Percentiles rank a stretch among this genome's conserved stretches.
Evolutionary conservation across 2,797 vertebrate genomes (phyloP).

Genomic region (Iguana delicatissima): DNA sequence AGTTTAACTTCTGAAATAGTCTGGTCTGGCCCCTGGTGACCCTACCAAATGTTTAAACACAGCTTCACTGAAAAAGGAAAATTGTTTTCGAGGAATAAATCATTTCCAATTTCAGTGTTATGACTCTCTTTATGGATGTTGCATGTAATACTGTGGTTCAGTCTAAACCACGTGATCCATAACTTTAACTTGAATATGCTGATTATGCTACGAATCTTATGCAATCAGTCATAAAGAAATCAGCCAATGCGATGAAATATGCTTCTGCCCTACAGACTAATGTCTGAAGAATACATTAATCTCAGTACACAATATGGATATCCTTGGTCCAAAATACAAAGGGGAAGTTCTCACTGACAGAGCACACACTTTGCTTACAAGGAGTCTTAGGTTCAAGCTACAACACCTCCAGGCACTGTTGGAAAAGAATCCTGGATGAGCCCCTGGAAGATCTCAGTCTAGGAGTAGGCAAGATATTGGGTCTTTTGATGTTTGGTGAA

Average conservation of each 20-base stretch:
- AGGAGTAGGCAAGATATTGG: no score
- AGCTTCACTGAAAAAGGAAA: background rate
- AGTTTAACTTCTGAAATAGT: background rate
- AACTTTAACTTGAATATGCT: background rate
- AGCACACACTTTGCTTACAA: background rate
- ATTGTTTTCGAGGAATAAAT: background rate
- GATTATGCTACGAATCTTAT: background rate
- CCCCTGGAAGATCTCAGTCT: background rate
- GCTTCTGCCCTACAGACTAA: background rate
- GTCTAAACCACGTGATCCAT: background rate
- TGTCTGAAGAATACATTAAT: background rate
- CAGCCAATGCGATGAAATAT: background rate
- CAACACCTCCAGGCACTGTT: background rate
- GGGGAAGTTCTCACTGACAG: background rate
- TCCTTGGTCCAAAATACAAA: background rate
- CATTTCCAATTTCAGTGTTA: background rate
- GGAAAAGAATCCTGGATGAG: background rate
- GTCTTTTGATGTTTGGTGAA: no score
- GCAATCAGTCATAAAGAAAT: background rate
- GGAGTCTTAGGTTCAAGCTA: background rate
- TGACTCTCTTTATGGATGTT: background rate
- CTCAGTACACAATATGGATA: background rate
- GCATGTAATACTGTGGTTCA: background rate
- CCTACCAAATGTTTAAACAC: constrained; percentile 8
- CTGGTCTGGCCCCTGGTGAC: background rate